These are phyloP conservation scores for Osmerus eperlanus DNA, from an alignment of 2,113 vertebrate species.

Conservation along the genomic window DNA sequence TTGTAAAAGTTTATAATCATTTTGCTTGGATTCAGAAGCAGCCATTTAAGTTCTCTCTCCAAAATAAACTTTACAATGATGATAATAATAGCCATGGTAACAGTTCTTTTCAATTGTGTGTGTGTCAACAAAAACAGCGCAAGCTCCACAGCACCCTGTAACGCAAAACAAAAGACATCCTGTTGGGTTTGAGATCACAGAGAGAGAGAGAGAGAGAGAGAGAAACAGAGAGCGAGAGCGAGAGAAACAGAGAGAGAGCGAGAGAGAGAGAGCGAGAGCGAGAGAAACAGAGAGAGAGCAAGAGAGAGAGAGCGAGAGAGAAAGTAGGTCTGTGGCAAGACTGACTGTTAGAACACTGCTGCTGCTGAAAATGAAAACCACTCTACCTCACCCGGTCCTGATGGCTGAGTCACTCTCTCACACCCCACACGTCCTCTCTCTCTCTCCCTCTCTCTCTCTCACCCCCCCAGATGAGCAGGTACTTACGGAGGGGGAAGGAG, in stretches of 20 bases:
- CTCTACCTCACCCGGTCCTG: no score
- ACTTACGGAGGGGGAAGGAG: conserved; percentile 69
- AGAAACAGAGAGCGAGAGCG: background rate
- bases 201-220: conserved; percentile 24
- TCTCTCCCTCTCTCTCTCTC: background rate
- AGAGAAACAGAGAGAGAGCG: background rate
- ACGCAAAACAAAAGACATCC: background rate
- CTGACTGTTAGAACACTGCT: no score
- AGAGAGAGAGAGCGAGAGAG: background rate
- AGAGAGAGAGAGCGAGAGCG: background rate
- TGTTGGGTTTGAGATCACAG: no score
- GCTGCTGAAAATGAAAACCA: no score
- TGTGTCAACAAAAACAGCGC: background rate
- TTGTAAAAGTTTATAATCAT: no score
- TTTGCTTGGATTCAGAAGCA: no score
- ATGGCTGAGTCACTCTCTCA: no score
- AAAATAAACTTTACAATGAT: background rate
- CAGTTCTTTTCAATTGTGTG: background rate
- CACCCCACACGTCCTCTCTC: no score
- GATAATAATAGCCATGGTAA: background rate
- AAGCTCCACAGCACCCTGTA: background rate
- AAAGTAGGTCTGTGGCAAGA: background rate
- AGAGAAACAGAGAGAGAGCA: background rate
- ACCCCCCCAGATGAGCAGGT: background rate
- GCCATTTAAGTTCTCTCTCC: no score